Base-by-base conservation (phyloP, 2,888 invertebrate genomes). In the Macrophya alboannulata region DNA sequence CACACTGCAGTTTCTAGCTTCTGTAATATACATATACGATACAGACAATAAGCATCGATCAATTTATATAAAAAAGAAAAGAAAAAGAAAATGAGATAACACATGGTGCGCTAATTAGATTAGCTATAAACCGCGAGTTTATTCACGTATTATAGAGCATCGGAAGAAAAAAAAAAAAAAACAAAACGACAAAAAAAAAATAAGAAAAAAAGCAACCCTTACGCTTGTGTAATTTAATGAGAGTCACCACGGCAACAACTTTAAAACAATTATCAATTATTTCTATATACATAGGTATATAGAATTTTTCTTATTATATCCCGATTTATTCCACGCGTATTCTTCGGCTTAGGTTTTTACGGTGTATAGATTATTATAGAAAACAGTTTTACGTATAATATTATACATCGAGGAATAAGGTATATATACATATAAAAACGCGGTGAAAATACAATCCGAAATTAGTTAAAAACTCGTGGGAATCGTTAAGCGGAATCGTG, bases 221-320 rank as follows among this genome's bases (percentile, higher is more conserved):
- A 15, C 15, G 12, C 37, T 68, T 68, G 37, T 74, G 43, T 25
- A 45, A 68, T 65, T 65, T 8, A 74, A 74, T 74, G 5, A 45
- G 4, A 21, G 45, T 74, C 12, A 43, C 31, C 45, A 74, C 43
- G 45, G 72, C 21, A 74, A 74, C 72, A 74, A 45, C 43, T 74
- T 17, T 74, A 12, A 43, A 45, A n/a, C 72, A 74, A 45, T 74
- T 5, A n/a, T 74, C 72, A 74, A 74, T 74, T 74, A 74, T 74
- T 74, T 45, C 45, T 45, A 45, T 74, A 31, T 10, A n/a, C n/a
- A 40, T 40, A 37, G 9, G 31, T 31, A 31, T 21, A 45, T 21
- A 45, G 72, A 45, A 21, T 45, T 45, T 45, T 40, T 8, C 17
- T 62, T n/a, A 62, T 15, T 45, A 45, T 10, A 74, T 45, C 43